Evolutionary conservation across 2,888 invertebrate species (phyloP).

Genomic region (Drosophila longiperda): DNA sequence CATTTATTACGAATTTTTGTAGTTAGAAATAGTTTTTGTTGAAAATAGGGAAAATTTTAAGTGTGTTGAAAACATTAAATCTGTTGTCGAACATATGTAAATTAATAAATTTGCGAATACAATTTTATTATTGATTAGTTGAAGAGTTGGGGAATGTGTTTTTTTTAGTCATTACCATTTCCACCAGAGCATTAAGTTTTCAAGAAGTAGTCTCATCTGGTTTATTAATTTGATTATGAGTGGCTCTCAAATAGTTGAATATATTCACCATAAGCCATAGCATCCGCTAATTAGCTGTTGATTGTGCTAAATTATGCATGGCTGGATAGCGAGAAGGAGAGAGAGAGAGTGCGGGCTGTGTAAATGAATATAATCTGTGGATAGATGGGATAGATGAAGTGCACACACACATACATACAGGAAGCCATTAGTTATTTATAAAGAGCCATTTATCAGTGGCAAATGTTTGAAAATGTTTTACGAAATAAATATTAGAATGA

Average conservation of each 20-base stretch:
- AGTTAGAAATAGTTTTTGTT: neutral
- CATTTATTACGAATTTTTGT: no score
- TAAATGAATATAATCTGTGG: neutral
- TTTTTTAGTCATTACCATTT: neutral
- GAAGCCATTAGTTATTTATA: slow-evolving; percentile 56
- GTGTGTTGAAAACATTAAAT: neutral
- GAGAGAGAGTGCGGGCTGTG: neutral
- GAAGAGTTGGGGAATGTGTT: neutral
- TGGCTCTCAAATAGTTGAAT: neutral
- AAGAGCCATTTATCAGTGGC: slow-evolving; percentile 45
- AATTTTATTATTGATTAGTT: neutral
- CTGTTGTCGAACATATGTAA: neutral
- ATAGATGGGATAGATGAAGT: slow-evolving; percentile 25
- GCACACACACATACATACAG: slow-evolving; percentile 26
- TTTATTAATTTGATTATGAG: slow-evolving; percentile 4
- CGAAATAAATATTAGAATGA: slow-evolving; percentile 32
- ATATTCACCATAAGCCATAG: slow-evolving; percentile 35
- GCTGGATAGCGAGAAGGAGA: neutral
- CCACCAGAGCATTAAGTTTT: slow-evolving; percentile 1
- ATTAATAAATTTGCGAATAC: neutral
- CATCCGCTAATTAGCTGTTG: slow-evolving; percentile 54
- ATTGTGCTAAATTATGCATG: slow-evolving; percentile 52
- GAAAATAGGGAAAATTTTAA: neutral
- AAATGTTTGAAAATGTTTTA: slow-evolving; percentile 38
- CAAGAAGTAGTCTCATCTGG: no score